A percentile compares a stretch with the other conserved stretches of the same genome.
phyloP scores from a whole-genome alignment of 2,113 vertebrate species.

The Pelecanoides urinatrix region DNA sequence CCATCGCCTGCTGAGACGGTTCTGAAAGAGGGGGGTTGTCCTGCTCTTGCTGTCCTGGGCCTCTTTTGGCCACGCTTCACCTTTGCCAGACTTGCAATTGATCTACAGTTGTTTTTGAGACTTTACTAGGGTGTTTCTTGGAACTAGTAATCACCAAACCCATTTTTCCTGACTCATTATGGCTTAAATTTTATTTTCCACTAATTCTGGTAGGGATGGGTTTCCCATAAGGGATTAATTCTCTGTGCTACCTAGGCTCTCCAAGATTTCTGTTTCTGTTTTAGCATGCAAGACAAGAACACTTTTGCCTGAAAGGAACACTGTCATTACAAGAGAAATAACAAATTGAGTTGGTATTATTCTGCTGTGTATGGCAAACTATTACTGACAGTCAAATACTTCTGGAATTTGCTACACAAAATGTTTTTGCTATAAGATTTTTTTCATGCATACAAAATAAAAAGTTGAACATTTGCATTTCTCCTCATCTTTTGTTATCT shows the following conservation, averaged over 20 bases:
- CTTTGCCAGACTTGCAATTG: neutral
- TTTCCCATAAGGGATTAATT: constrained; percentile 32
- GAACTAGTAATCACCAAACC: neutral
- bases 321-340: neutral
- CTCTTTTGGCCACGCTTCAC: neutral
- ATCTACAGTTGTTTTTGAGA: neutral
- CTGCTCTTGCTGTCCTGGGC: neutral
- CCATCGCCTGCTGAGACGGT: neutral
- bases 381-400: neutral
- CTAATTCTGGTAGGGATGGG: constrained; percentile 28
- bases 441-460: neutral
- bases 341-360: neutral
- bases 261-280: constrained; percentile 27
- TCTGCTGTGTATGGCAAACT: neutral
- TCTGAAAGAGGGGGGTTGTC: neutral
- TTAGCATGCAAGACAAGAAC: neutral
- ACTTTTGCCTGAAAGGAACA: neutral
- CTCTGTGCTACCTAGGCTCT: constrained; percentile 19
- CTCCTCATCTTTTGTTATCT: neutral
- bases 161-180: constrained; percentile 11
- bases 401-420: neutral
- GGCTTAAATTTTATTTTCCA: constrained; percentile 32
- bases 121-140: constrained; percentile 18
- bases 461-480: neutral
- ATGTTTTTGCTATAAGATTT: neutral